A percentile compares a stretch with the other conserved stretches of the same genome.
Conservation (phyloP, 2,113 vertebrate species). For the Sminthopsis crassicaudata region DNA sequence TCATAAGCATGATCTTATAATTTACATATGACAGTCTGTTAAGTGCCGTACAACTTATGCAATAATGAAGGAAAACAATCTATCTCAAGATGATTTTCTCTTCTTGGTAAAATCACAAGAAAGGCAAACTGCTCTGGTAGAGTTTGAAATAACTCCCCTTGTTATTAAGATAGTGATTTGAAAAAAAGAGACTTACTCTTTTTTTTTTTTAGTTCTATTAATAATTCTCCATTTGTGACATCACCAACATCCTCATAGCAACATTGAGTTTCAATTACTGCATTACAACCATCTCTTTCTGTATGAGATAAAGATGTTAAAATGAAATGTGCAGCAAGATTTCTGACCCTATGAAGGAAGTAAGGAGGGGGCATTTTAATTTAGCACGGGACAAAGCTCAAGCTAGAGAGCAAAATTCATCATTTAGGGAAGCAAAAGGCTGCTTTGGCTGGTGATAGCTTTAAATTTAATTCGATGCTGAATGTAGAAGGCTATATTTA, state of each 20-base stretch:
- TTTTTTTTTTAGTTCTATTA: slow-evolving; percentile 73
- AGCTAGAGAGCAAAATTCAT: background rate
- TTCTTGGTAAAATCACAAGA: slow-evolving; percentile 50
- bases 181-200: slow-evolving; percentile 73
- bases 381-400: background rate
- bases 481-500: background rate
- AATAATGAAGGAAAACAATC: slow-evolving; percentile 48
- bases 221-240: slow-evolving; percentile 75
- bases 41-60: slow-evolving; percentile 7
- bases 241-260: slow-evolving; percentile 74
- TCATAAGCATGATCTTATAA: slow-evolving; percentile 33
- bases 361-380: accelerated
- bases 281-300: slow-evolving; percentile 36
- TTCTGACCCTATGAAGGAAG: accelerated
- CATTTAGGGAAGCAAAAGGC: background rate
- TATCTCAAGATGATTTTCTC: slow-evolving; percentile 21
- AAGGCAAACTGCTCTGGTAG: slow-evolving; percentile 47
- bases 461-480: background rate
- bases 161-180: slow-evolving; percentile 72
- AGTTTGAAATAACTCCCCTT: slow-evolving; percentile 62
- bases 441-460: background rate
- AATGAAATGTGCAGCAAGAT: background rate
- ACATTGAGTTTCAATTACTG: slow-evolving; percentile 52
- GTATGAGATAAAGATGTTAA: slow-evolving; percentile 9
- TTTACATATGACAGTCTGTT: slow-evolving; percentile 14